Evolutionary conservation across 2,888 invertebrate genomes (phyloP).

Genomic region (Lycophotia porphyrea): DNA sequence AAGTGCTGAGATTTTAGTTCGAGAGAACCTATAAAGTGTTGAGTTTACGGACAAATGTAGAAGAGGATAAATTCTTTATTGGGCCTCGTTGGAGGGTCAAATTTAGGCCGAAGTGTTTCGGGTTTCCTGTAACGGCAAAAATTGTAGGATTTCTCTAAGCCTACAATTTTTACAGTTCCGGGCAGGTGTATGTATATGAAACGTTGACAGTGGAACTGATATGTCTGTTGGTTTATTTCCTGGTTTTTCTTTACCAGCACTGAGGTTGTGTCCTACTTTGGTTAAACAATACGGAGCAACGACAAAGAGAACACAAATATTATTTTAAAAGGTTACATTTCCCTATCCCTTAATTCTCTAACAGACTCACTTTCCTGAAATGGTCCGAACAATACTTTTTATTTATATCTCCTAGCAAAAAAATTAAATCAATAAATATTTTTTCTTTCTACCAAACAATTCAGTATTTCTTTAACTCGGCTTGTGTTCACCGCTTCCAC

Average conservation of each 20-base stretch:
- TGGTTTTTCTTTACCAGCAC: background rate
- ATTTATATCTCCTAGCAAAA: background rate
- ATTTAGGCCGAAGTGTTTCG: constrained; percentile 40
- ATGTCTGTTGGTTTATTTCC: background rate
- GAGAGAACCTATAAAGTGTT: constrained; percentile 49
- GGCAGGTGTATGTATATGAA: background rate
- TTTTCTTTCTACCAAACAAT: background rate
- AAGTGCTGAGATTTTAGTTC: constrained; percentile 56
- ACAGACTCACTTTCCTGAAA: background rate
- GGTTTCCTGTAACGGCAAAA: constrained; percentile 33
- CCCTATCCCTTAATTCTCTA: background rate
- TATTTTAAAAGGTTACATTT: background rate
- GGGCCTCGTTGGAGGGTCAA: constrained; percentile 31
- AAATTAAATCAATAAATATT: too few species aligned
- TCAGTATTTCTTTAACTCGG: background rate
- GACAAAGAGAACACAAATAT: background rate
- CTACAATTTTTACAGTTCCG: constrained; percentile 5
- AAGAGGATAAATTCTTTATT: constrained; percentile 53
- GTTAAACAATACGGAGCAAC: background rate
- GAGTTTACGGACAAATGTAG: constrained; percentile 45
- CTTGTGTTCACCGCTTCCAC: background rate
- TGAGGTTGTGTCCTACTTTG: background rate
- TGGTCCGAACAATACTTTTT: background rate
- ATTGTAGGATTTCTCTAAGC: too few species aligned
- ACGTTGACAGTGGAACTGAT: background rate